Evolutionary conservation across 2,113 vertebrate species (phyloP), one percentile per base, ranked within the genome.

Genomic region (Bujurquina vittata): DNA sequence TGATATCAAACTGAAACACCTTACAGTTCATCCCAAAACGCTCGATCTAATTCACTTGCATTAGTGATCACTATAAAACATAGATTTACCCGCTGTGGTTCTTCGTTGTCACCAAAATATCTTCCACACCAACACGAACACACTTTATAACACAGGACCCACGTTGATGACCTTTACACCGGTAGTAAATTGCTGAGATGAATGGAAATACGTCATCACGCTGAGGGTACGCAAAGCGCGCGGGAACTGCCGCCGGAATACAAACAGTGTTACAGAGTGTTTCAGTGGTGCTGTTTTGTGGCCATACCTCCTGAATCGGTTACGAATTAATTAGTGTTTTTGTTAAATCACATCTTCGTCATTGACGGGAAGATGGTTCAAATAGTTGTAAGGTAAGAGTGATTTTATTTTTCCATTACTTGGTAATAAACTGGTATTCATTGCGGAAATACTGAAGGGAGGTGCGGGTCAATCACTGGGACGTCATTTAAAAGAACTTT

Each of bases 141-240:
- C 85, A 89, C 67, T 84, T 78, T 18, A 82, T 85, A 89, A 88
- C 89, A 80, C 3, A 33, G 49, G 2, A 79, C 54, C 94, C 95
- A 96, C 95, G 94, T 95, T 95, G 90, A 22, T 54, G 9, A 85
- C 86, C 63, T 87, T 67, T 87, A 43, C 95, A 79, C 94, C 92
- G 94, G 95, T 61, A 22, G 12, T 26, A 18, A 7, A 77, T 54
- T 20, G 7, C 29, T 1, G 10, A 3, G 29, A 61, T 4, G 18
- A 61, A 7, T 82, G 93, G 93, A 94, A 84, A 11, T 49, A 33
- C 90, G 91, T 94, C 91, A 88, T 62, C 5, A 11, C 6, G 9
- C 0, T 6, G 49, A 4, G 9, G 4, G 52, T 6, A 59, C 46
- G 22, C 33, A 1, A 9, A 43, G 65, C 60, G 61, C 81, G 93